Conservation (phyloP, 2,113 vertebrate genomes). For the Gymnocephalus cernua region DNA sequence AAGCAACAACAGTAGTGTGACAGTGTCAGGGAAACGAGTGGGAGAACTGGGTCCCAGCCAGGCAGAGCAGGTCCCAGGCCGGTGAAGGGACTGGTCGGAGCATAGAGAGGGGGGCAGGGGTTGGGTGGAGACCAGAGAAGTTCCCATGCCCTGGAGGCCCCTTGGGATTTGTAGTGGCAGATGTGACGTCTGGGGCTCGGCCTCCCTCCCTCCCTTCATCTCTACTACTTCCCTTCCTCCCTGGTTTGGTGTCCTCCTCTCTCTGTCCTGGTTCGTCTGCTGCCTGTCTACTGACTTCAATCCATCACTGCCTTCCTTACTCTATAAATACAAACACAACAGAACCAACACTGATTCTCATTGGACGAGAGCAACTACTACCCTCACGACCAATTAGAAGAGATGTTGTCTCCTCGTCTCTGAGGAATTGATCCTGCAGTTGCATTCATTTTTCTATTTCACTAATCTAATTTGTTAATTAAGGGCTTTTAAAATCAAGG, state of each 20-base stretch:
- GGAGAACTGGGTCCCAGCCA: slow-evolving; percentile 36
- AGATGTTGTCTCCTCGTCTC: background rate
- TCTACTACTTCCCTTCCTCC: slow-evolving; percentile 60
- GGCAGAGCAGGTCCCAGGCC: slow-evolving; percentile 44
- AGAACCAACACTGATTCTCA: background rate
- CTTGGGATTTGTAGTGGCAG: slow-evolving; percentile 81
- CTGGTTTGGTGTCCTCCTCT: slow-evolving; percentile 24
- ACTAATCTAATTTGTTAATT: background rate
- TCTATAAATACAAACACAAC: slow-evolving; percentile 38
- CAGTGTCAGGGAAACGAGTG: slow-evolving; percentile 42
- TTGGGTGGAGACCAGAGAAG: slow-evolving; percentile 63
- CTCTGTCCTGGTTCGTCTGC: slow-evolving; percentile 39
- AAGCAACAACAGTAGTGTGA: slow-evolving; percentile 9
- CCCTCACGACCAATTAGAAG: slow-evolving; percentile 23
- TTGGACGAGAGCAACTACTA: slow-evolving; percentile 28
- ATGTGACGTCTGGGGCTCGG: slow-evolving; percentile 81
- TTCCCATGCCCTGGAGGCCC: slow-evolving; percentile 84
- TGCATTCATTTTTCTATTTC: background rate
- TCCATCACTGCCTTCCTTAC: slow-evolving; percentile 53
- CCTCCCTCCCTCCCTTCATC: slow-evolving; percentile 56
- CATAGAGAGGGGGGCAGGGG: background rate
- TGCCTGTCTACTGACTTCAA: slow-evolving; percentile 34
- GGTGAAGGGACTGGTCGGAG: slow-evolving; percentile 35
- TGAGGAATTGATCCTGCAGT: background rate
- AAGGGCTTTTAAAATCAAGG: background rate